These are phyloP conservation scores for Collichthys lucidus DNA, from an alignment of 2,113 vertebrate species.

Conservation along the genomic window DNA sequence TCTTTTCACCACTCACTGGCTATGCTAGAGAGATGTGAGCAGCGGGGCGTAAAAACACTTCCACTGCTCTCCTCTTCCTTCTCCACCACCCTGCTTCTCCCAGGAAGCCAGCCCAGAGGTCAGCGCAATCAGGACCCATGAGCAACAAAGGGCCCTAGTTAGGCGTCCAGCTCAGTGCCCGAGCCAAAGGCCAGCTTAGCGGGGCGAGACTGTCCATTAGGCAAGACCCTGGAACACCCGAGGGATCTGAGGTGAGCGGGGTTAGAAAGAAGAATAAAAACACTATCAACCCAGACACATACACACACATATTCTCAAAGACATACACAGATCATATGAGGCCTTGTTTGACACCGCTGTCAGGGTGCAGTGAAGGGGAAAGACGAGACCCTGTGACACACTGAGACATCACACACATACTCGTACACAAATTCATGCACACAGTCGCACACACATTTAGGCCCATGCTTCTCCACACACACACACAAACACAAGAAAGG, in stretches of 20 bases:
- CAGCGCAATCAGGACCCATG: constrained; percentile 83
- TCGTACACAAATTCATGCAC: constrained; percentile 52
- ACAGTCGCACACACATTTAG: constrained; percentile 47
- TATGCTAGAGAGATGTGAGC: constrained; percentile 69
- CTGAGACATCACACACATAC: constrained; percentile 58
- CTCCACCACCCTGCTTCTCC: constrained; percentile 61
- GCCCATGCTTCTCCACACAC: constrained; percentile 14
- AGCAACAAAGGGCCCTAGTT: constrained; percentile 81
- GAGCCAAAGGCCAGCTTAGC: constrained; percentile 81
- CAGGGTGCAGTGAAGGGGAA: constrained; percentile 84
- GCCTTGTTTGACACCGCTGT: constrained; percentile 83
- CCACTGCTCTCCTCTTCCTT: constrained; percentile 47
- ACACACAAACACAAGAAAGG: constrained; percentile 27
- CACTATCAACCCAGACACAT: constrained; percentile 75
- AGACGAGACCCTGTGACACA: constrained; percentile 78
- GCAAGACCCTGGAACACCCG: constrained; percentile 78
- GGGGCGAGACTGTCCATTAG: constrained; percentile 82
- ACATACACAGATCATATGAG: constrained; percentile 79
- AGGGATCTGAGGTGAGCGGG: constrained; percentile 68
- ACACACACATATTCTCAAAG: constrained; percentile 74
- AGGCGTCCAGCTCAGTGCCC: constrained; percentile 76
- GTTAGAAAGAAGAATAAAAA: constrained; percentile 76
- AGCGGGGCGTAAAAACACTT: constrained; percentile 75
- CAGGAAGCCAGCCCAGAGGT: constrained; percentile 77
- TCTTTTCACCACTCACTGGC: constrained; percentile 57